phyloP scores from a whole-genome alignment of 2,888 invertebrate genomes.

The Girardia tigrina region DNA sequence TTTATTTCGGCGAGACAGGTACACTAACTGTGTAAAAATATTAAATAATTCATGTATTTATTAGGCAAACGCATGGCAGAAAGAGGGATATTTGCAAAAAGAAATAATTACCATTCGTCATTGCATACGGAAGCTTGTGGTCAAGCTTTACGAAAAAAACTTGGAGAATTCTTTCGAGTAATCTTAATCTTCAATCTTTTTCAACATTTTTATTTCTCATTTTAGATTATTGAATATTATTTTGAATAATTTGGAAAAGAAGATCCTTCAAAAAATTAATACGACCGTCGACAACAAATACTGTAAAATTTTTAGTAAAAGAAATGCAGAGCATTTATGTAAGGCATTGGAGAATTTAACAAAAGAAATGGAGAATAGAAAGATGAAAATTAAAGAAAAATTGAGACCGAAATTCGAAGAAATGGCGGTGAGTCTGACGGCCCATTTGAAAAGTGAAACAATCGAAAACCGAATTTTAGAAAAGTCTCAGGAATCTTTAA shows the following conservation, averaged over 20 bases:
- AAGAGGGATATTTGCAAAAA: neutral
- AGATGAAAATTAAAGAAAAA: neutral
- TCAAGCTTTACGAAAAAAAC: slow-evolving; percentile 1
- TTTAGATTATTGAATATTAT: slow-evolving; percentile 19
- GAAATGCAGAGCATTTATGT: neutral
- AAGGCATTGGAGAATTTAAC: neutral
- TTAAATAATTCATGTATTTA: neutral
- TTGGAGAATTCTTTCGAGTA: neutral
- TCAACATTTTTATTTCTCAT: neutral
- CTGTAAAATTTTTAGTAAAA: neutral
- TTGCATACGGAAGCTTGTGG: neutral
- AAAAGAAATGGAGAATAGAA: neutral
- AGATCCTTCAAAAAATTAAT: neutral
- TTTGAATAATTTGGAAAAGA: neutral
- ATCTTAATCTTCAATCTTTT: neutral
- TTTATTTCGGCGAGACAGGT: neutral
- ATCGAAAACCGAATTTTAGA: neutral
- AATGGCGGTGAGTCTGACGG: neutral
- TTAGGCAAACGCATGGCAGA: slow-evolving; percentile 4
- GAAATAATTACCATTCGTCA: neutral
- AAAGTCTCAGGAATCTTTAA: neutral
- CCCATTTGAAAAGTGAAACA: neutral
- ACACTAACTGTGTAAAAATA: neutral
- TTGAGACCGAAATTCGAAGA: neutral
- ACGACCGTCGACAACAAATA: slow-evolving; percentile 11